Evolutionary conservation across 2,797 vertebrate genomes (phyloP).

Genomic region (Vireo griseus): DNA sequence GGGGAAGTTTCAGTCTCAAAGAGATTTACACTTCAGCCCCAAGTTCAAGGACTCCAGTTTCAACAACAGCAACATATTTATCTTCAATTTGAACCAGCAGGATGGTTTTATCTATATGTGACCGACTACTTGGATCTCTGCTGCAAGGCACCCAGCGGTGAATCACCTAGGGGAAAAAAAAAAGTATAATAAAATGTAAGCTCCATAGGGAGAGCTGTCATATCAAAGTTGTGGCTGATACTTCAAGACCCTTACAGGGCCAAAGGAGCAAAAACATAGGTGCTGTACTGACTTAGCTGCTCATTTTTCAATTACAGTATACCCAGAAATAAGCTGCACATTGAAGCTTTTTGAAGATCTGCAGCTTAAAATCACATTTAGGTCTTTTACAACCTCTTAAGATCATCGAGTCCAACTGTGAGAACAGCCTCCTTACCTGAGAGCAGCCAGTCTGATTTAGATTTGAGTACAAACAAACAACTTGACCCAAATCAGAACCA

Average conservation of each 20-base stretch:
- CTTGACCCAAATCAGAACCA: neutral
- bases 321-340: neutral
- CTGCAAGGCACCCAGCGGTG: conserved; percentile 99
- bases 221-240: neutral
- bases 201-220: neutral
- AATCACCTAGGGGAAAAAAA: conserved; percentile 85
- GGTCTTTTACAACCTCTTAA: neutral
- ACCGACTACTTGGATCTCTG: conserved; percentile 92
- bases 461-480: neutral
- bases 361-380: neutral
- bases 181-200: neutral
- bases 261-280: neutral
- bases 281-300: neutral
- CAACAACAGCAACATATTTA: conserved; percentile 95
- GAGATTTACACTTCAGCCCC: conserved; percentile 93
- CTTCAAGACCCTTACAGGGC: neutral
- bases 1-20: conserved; percentile 43
- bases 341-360: neutral
- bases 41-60: conserved; percentile 96
- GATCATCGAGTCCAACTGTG: neutral
- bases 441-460: neutral
- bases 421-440: neutral
- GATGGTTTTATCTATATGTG: conserved; percentile 98
- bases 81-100: conserved; percentile 99
- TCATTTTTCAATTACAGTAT: neutral